phyloP scores from a whole-genome alignment of 2,113 vertebrate species.

The Atherinomorus stipes region DNA sequence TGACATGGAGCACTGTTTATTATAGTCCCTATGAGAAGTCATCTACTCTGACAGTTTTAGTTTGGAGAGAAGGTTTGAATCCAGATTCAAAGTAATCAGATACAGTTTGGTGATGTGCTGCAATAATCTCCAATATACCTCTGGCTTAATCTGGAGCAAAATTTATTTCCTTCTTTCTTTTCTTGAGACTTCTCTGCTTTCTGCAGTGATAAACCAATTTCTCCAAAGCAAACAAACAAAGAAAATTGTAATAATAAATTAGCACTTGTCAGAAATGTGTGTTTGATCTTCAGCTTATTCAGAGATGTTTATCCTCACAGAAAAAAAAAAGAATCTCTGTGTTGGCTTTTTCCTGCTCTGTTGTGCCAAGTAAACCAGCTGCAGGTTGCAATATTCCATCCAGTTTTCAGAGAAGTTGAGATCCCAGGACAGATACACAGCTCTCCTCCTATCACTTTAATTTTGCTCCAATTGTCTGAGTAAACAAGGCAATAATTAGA shows the following conservation, averaged over 20 bases:
- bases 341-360: neutral
- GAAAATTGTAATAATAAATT: neutral
- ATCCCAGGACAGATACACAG: slow-evolving; percentile 27
- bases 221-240: neutral
- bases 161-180: too few relatives aligned
- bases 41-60: too few relatives aligned
- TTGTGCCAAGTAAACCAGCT: neutral
- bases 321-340: neutral
- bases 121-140: too few relatives aligned
- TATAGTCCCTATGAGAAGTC: too few relatives aligned
- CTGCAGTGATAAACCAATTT: too few relatives aligned
- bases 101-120: too few relatives aligned
- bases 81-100: too few relatives aligned
- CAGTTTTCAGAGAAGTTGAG: slow-evolving; percentile 20
- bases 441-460: slow-evolving; percentile 3
- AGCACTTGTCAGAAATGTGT: too few relatives aligned
- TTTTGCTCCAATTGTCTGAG: slow-evolving; percentile 32
- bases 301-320: slow-evolving; percentile 10
- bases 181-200: too few relatives aligned
- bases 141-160: too few relatives aligned
- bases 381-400: slow-evolving; percentile 4
- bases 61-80: too few relatives aligned
- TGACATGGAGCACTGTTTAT: too few relatives aligned
- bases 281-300: neutral
- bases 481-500: slow-evolving; percentile 53